Base-by-base conservation (phyloP, 2,797 vertebrate species). In the Aselliscus stoliczkanus region DNA sequence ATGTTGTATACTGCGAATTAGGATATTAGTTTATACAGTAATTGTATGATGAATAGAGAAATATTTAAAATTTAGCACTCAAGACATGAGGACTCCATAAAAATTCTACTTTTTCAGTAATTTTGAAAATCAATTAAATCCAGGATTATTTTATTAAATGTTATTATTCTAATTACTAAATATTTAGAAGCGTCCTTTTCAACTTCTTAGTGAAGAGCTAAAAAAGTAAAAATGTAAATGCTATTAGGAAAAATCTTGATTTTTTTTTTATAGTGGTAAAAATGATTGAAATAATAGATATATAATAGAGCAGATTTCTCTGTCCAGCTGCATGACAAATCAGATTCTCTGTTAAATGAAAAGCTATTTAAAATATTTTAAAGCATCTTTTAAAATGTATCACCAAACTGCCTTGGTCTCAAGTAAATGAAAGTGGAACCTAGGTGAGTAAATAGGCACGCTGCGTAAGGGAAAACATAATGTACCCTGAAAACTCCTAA, bases 341-440 rank as follows among this genome's bases (percentile, higher is more conserved):
- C 39, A 84, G 13, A 62, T 34, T 84, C 44, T 37, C 20, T 86
- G 15, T 23, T 86, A 86, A 93, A 73, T 5, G 42, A 88, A 52
- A 44, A 89, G 20, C 13, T 75, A 14, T 65, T 93, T 60, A 87
- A 90, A 95, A 86, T 88, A 83, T 87, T 91, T 67, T 89, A 77
- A 86, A 75, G 47, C 4, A 2, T 29, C 31, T 92, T 69, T 54
- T 69, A 83, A 94, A 80, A 44, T 84, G 56, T 37, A 39, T 42
- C n/a, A 88, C 44, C 50, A 50, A 64, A 65, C 34, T 50, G 37
- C 34, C 34, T 85, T 88, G 42, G 72, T 25, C 21, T 6, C 44
- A 90, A 60, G 60, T 39, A 79, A 84, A 14, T 92, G 13, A 23
- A 96, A 64, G 9, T 60, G 18, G 39, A 37, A 62, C 20, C 86